phyloP scores from a whole-genome alignment of 2,888 invertebrate species.

The Andrena praecox region DNA sequence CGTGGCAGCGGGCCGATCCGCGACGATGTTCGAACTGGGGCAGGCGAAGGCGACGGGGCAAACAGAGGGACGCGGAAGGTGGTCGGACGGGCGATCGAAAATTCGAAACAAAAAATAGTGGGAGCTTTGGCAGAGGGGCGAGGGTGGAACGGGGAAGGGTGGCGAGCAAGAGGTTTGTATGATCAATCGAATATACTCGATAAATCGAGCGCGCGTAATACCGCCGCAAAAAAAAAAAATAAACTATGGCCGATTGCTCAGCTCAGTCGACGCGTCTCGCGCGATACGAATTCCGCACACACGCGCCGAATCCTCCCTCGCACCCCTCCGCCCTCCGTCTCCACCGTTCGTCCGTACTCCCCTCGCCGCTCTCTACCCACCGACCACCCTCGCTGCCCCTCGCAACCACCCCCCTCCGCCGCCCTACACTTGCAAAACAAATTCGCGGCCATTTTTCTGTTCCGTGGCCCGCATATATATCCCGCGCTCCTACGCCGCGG shows the following conservation, averaged over 20 bases:
- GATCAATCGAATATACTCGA: conserved; percentile 75
- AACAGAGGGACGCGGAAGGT: not conserved
- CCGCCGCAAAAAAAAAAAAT: conserved; percentile 71
- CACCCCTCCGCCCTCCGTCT: conserved; percentile 26
- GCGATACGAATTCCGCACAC: conserved; percentile 58
- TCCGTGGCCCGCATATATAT: conserved; percentile 69
- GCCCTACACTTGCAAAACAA: conserved; percentile 69
- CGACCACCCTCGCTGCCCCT: not conserved
- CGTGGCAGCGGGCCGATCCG: not conserved
- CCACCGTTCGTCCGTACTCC: conserved; percentile 20
- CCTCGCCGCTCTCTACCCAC: conserved; percentile 19
- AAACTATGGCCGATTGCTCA: conserved; percentile 74
- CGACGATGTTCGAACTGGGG: not conserved
- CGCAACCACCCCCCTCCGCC: conserved; percentile 7
- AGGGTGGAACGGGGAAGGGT: conserved; percentile 17
- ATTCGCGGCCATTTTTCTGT: conserved; percentile 79
- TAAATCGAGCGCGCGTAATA: conserved; percentile 79
- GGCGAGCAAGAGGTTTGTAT: conserved; percentile 57
- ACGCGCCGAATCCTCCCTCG: conserved; percentile 32
- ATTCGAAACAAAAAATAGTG: too few relatives aligned
- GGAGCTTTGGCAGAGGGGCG: too few relatives aligned
- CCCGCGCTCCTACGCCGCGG: conserved; percentile 62
- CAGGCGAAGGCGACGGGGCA: not conserved
- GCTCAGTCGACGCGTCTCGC: conserved; percentile 39
- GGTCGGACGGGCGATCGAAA: not conserved